These are phyloP conservation scores for Myiozetetes cayanensis DNA, from an alignment of 2,113 vertebrate genomes.

Conservation along the genomic window DNA sequence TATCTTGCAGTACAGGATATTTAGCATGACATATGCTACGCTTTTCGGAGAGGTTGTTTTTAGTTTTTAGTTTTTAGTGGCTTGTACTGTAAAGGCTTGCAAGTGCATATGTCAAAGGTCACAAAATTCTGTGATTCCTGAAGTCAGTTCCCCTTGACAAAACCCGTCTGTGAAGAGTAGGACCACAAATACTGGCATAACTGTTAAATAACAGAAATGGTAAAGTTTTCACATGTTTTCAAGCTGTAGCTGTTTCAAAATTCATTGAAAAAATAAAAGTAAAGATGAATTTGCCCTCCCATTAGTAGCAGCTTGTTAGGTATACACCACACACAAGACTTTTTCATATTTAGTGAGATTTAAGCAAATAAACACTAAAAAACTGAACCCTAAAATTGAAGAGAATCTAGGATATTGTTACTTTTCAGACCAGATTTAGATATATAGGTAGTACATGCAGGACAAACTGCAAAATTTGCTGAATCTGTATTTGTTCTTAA, in stretches of 20 bases:
- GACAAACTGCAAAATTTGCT: not conserved
- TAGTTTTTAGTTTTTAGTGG: no score
- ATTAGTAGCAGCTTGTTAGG: not conserved
- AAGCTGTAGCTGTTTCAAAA: not conserved
- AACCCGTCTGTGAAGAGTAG: not conserved
- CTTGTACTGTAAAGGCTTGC: not conserved
- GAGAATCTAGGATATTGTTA: not conserved
- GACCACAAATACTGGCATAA: not conserved
- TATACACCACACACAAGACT: not conserved
- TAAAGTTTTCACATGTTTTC: not conserved
- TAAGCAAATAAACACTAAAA: not conserved
- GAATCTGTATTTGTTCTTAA: not conserved
- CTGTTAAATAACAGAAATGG: not conserved
- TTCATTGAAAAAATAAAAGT: not conserved
- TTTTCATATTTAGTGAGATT: not conserved
- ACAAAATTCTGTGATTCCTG: not conserved
- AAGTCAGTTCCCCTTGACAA: not conserved
- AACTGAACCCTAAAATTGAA: not conserved
- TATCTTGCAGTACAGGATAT: not conserved
- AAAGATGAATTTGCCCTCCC: not conserved
- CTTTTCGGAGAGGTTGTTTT: not conserved
- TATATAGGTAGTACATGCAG: rapidly evolving
- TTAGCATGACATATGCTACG: not conserved
- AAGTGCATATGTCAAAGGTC: not conserved
- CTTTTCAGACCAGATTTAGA: not conserved